Conservation (phyloP, 1,140 invertebrate genomes). For the Odontomachus brunneus region DNA sequence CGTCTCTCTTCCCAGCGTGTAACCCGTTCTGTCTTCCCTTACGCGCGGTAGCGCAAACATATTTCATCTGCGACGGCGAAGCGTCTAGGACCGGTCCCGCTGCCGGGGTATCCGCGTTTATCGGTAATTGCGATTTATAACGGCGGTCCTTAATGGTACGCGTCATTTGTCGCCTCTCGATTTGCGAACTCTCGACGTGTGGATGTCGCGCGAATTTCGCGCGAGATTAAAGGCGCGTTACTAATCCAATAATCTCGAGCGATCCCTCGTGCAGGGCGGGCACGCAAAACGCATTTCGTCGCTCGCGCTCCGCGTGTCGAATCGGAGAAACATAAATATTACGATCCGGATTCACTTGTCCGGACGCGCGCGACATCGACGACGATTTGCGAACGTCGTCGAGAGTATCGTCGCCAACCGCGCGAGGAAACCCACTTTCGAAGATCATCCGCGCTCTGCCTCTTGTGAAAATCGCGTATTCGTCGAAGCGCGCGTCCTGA, state of each 20-base stretch:
- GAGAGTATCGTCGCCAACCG: background rate
- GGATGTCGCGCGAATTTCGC: conserved; percentile 12
- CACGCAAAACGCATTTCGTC: conserved; percentile 57
- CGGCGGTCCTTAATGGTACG: conserved; percentile 57
- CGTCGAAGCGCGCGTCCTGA: no score
- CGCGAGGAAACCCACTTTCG: background rate
- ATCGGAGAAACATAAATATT: conserved; percentile 59
- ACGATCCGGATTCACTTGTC: conserved; percentile 48
- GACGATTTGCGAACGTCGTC: conserved; percentile 1
- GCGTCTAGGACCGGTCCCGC: conserved; percentile 52
- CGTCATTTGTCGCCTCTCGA: conserved; percentile 66
- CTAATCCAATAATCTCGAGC: conserved; percentile 67
- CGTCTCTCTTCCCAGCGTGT: background rate
- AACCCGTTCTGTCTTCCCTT: conserved; percentile 48
- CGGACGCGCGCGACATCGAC: background rate
- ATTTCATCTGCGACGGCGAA: conserved; percentile 41
- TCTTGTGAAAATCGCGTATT: background rate
- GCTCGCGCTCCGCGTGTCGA: conserved; percentile 12
- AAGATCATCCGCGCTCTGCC: background rate
- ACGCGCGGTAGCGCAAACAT: conserved; percentile 46
- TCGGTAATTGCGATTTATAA: conserved; percentile 76
- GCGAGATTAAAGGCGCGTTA: conserved; percentile 70
- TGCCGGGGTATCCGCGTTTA: conserved; percentile 52
- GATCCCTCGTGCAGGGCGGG: conserved; percentile 39
- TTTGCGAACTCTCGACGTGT: conserved; percentile 12